phyloP scores from a whole-genome alignment of 2,888 invertebrate species.

The Caenorhabditis wallacei region DNA sequence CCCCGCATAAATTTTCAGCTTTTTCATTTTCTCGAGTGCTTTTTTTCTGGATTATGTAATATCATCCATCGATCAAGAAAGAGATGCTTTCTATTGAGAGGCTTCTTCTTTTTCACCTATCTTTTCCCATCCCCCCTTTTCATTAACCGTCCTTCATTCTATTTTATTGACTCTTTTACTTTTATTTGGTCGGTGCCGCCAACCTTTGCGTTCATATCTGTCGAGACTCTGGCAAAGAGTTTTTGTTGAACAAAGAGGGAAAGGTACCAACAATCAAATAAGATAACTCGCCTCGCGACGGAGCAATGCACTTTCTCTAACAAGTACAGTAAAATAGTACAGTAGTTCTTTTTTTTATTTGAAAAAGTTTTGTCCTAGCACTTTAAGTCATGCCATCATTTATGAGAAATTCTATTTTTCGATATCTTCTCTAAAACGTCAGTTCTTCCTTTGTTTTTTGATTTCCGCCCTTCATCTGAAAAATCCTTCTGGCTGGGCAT shows the following conservation, averaged over 20 bases:
- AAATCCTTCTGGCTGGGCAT: slow-evolving; percentile 15
- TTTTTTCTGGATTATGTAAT: slow-evolving; percentile 11
- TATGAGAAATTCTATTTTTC: slow-evolving; percentile 23
- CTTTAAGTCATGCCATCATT: slow-evolving; percentile 12
- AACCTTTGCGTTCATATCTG: slow-evolving; percentile 50
- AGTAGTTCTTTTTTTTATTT: not conserved
- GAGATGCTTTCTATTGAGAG: slow-evolving; percentile 11
- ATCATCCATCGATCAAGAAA: slow-evolving; percentile 14
- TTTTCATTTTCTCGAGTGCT: slow-evolving; percentile 33
- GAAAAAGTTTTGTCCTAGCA: not conserved
- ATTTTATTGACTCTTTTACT: slow-evolving; percentile 54
- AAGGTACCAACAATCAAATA: slow-evolving; percentile 54
- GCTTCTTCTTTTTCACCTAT: slow-evolving; percentile 3
- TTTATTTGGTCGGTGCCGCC: slow-evolving; percentile 44
- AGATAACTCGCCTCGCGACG: slow-evolving; percentile 35
- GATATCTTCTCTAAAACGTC: not conserved
- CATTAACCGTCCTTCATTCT: slow-evolving; percentile 26
- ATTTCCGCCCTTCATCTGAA: slow-evolving; percentile 11
- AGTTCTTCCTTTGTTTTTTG: not conserved
- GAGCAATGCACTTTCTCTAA: slow-evolving; percentile 18
- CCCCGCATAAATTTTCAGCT: slow-evolving; percentile 6
- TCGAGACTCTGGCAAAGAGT: slow-evolving; percentile 31
- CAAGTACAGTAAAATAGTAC: slow-evolving; percentile 21
- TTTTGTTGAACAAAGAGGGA: slow-evolving; percentile 49
- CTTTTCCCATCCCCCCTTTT: slow-evolving; percentile 5